phyloP scores from a whole-genome alignment of 2,888 invertebrate species.

The Rosalia funebris region DNA sequence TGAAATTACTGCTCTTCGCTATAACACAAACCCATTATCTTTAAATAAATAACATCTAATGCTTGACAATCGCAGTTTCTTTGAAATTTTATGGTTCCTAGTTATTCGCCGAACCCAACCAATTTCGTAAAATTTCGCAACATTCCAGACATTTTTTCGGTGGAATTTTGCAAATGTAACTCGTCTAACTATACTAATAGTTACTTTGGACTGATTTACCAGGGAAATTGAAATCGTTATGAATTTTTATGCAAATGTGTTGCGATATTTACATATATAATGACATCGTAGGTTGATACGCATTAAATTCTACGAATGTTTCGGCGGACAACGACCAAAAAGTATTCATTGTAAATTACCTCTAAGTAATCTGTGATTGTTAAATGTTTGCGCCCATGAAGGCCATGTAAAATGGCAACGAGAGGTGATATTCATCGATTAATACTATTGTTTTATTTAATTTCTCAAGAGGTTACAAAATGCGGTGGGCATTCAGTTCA shows the following conservation, averaged over 20 bases:
- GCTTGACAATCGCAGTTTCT: neutral
- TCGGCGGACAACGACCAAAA: no score
- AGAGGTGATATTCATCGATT: no score
- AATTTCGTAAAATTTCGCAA: neutral
- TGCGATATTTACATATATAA: constrained; percentile 7
- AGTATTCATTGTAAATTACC: no score
- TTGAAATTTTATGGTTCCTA: neutral
- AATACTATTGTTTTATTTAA: no score
- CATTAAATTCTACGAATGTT: no score
- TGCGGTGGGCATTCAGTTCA: no score
- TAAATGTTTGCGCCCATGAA: no score
- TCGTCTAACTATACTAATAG: neutral
- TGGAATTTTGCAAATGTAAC: neutral
- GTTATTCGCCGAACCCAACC: neutral
- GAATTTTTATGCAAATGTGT: neutral
- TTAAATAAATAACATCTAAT: neutral
- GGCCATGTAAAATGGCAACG: no score
- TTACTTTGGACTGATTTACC: neutral
- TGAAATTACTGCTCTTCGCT: no score
- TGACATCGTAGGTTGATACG: neutral
- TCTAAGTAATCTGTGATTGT: no score
- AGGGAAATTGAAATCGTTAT: neutral
- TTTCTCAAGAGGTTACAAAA: no score
- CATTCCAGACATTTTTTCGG: neutral
- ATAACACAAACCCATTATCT: no score